These are phyloP conservation scores for Podilymbus podiceps DNA, from an alignment of 2,113 vertebrate genomes.

Conservation along the genomic window DNA sequence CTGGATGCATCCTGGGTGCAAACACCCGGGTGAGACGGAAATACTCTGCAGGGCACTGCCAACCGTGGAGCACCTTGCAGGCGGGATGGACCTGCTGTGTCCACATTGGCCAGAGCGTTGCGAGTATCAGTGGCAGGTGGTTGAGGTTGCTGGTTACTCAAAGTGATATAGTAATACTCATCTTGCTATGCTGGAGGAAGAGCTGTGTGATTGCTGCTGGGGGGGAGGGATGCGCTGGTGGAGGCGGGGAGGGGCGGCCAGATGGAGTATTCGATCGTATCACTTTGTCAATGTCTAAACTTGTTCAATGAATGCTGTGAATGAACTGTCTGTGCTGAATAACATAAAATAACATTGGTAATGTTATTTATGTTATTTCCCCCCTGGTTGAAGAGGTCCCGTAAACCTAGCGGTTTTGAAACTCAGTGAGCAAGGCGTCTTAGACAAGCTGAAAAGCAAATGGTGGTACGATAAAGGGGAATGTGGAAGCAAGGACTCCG, in stretches of 20 bases:
- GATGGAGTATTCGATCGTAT: constrained; percentile 94
- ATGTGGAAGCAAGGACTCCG: constrained; percentile 98
- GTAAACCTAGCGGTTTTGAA: constrained; percentile 99
- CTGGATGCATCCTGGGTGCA: neutral
- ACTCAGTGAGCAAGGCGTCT: constrained; percentile 99
- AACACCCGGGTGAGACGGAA: neutral
- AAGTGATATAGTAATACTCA: constrained; percentile 98
- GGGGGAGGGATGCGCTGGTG: constrained; percentile 77
- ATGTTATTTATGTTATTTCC: constrained; percentile 99
- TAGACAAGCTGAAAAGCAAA: constrained; percentile 99
- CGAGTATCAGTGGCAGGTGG: constrained; percentile 69
- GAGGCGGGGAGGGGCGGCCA: constrained; percentile 77
- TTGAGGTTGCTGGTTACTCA: constrained; percentile 95
- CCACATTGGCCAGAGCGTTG: constrained; percentile 63
- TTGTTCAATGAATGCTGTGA: constrained; percentile 85
- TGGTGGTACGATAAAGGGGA: constrained; percentile 99
- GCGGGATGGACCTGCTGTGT: constrained; percentile 53
- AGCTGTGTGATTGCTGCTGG: constrained; percentile 72
- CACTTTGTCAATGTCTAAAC: constrained; percentile 88
- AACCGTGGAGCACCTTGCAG: constrained; percentile 51
- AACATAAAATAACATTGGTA: constrained; percentile 99
- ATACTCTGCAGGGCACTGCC: constrained; percentile 65
- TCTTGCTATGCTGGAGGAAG: constrained; percentile 84
- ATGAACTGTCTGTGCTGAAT: constrained; percentile 89
- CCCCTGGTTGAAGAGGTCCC: constrained; percentile 96